Percentiles rank a stretch among this genome's conserved stretches.
These are phyloP conservation scores for Aepyceros melampus DNA, from an alignment of 2,113 vertebrate species.

Conservation along the genomic window DNA sequence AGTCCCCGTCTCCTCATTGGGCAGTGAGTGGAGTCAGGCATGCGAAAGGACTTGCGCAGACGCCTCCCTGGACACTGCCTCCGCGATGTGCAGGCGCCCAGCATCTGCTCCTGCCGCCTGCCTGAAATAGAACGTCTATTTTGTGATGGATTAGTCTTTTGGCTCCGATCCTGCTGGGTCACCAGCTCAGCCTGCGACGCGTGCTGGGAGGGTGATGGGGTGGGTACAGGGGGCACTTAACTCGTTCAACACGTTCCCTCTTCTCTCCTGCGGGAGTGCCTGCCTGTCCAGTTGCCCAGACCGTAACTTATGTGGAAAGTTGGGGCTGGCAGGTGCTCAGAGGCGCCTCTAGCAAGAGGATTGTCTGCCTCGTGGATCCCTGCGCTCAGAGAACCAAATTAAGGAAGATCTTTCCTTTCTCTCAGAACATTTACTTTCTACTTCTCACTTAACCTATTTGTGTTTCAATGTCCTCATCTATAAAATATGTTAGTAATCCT, in stretches of 20 bases:
- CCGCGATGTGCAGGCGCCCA: conserved; percentile 65
- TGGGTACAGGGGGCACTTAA: conserved; percentile 73
- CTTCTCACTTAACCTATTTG: background rate
- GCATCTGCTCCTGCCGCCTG: conserved; percentile 77
- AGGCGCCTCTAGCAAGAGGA: background rate
- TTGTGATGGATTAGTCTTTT: conserved; percentile 85
- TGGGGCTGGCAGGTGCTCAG: background rate
- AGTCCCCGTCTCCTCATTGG: conserved; percentile 53
- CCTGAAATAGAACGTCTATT: conserved; percentile 85
- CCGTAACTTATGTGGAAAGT: background rate
- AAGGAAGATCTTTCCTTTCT: background rate
- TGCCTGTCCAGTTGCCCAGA: background rate
- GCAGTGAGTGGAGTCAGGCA: conserved; percentile 11
- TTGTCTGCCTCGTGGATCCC: background rate
- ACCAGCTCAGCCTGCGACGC: conserved; percentile 76
- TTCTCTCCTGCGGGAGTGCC: background rate
- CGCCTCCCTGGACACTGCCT: background rate
- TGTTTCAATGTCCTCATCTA: background rate
- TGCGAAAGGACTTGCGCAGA: background rate
- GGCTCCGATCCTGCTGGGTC: conserved; percentile 80
- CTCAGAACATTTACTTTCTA: background rate
- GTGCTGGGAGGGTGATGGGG: conserved; percentile 55
- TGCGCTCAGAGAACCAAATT: background rate
- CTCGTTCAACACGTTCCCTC: conserved; percentile 62
- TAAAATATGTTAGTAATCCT: background rate